Evolutionary conservation across 1,140 invertebrate species (phyloP).

Genomic region (Lasioglossum baleicum): DNA sequence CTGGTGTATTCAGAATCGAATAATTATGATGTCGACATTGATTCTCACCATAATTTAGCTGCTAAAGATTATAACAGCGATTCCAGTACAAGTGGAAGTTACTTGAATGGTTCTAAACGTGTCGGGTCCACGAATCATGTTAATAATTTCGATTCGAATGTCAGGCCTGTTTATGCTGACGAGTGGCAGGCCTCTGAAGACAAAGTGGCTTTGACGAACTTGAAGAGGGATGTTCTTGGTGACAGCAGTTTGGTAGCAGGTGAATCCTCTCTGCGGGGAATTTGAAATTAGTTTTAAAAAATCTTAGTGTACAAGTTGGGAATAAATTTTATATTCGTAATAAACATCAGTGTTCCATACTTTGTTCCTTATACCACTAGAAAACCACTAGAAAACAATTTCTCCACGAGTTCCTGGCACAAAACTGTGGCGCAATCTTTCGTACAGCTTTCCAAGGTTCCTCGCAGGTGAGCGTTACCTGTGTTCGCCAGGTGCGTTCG

Average conservation of each 20-base stretch:
- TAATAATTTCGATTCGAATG: background rate
- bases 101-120: background rate
- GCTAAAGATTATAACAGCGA: background rate
- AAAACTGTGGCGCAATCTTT: constrained; percentile 50
- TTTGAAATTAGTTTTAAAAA: background rate
- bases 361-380: background rate
- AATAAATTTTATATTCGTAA: constrained; percentile 7
- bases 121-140: background rate
- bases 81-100: no score
- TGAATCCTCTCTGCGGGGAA: constrained; percentile 5
- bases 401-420: background rate
- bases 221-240: background rate
- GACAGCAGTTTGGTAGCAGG: background rate
- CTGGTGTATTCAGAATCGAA: no score
- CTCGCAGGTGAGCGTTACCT: constrained; percentile 8
- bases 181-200: constrained; percentile 44
- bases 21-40: background rate
- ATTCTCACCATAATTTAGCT: background rate
- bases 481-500: constrained; percentile 6
- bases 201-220: background rate
- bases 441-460: constrained; percentile 20
- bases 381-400: no score
- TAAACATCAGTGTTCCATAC: background rate
- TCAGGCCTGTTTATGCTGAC: background rate
- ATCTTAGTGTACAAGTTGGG: background rate